Base-by-base conservation (phyloP, 2,113 vertebrate genomes). In the Geothlypis trichas region DNA sequence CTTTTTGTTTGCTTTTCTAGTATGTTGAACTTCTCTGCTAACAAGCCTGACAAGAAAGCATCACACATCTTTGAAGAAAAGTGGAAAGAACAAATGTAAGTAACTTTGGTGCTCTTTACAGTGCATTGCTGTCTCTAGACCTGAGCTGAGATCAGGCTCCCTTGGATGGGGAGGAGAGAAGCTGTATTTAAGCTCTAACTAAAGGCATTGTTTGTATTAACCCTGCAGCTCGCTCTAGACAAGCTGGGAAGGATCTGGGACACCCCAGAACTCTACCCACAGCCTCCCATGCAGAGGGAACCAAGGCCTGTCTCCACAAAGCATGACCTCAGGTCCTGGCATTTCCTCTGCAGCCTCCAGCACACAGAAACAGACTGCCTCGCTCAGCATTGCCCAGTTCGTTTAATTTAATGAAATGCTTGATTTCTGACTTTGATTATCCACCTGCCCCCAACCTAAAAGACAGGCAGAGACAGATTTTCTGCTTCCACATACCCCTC, bases 281-380 rank as follows among this genome's bases (percentile, higher is more conserved):
- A 77, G 37, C 23, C 63, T 67, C 35, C n/a, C 7, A 5, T 55
- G 27, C 3, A 1, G 49, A 49, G 58, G 27, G 68, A 79, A 54
- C 9, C 39, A 68, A 61, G 21, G 19, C 11, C 37, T 2, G 0
- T 26, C 33, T 78, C 35, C 57, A 47, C 23, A 72, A 46, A 73
- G 23, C 26, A 13, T 23, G 47, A 88, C 26, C 55, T 90, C 46
- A 52, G 9, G 58, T 82, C n/a, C 75, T 15, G 1, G 30, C 14
- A 15, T 71, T 75, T 91, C 86, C 65, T 81, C 61, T 69, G 90
- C 68, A 94, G 77, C 41, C 46, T 93, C 44, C 27, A 52, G 68
- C 31, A 23, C 6, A 3, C 46, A 47, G 39, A 41, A 75, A 37
- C 23, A n/a, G 46, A 33, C 24, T 61, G 54, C 49, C 37, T 79